phyloP scores from a whole-genome alignment of 35 echinoderm and acorn worm genomes.

The Heliocidaris tuberculata region DNA sequence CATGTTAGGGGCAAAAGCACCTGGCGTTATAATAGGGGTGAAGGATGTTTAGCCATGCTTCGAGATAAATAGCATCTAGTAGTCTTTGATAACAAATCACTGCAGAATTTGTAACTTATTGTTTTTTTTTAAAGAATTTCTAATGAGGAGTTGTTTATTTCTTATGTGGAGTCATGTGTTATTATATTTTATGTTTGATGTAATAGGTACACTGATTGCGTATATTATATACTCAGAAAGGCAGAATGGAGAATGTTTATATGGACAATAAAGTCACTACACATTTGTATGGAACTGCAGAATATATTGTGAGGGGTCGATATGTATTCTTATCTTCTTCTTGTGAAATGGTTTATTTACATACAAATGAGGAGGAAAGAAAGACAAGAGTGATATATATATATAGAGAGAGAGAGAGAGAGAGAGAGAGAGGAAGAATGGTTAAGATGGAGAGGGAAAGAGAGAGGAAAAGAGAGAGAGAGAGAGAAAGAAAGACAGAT shows the following conservation, averaged over 20 bases:
- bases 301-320: neutral
- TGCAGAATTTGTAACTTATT: neutral
- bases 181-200: neutral
- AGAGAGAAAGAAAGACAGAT: too few relatives aligned
- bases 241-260: slow-evolving; percentile 16
- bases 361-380: too few relatives aligned
- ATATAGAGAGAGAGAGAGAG: too few relatives aligned
- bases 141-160: too few relatives aligned
- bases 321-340: neutral
- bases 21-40: neutral
- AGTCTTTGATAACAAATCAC: neutral
- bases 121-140: neutral
- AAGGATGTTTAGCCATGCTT: neutral
- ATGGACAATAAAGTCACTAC: slow-evolving; percentile 17
- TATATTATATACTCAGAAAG: slow-evolving; percentile 1
- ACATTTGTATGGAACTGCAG: neutral
- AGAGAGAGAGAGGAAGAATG: neutral
- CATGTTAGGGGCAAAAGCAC: neutral
- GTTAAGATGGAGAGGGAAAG: neutral
- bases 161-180: neutral
- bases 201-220: neutral
- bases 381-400: too few relatives aligned
- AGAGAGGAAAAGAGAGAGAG: too few relatives aligned
- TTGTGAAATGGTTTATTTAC: neutral
- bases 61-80: neutral